Percentiles rank a stretch among this genome's conserved stretches.
These are phyloP conservation scores for Argopecten irradians DNA, from an alignment of 1,140 invertebrate species.

Conservation along the genomic window DNA sequence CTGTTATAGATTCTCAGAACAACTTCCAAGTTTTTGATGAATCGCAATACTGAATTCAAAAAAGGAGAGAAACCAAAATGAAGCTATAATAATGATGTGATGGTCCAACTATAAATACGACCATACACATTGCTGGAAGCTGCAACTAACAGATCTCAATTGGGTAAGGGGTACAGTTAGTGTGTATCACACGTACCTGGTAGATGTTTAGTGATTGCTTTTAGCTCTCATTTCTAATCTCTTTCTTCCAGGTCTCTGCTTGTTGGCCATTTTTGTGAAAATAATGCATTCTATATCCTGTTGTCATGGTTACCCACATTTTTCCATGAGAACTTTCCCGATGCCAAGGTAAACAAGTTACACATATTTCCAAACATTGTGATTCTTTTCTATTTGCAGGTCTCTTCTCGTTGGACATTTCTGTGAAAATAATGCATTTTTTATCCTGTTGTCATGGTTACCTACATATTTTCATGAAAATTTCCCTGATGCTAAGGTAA, in stretches of 20 bases:
- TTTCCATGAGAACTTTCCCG: slow-evolving; percentile 82
- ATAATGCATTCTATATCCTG: slow-evolving; percentile 86
- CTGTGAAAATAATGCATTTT: slow-evolving; percentile 87
- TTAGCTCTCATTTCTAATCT: background rate
- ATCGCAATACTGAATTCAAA: too few relatives aligned
- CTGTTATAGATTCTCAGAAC: too few relatives aligned
- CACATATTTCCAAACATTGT: background rate
- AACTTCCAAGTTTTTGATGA: too few relatives aligned
- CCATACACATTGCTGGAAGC: too few relatives aligned
- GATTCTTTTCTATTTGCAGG: slow-evolving; percentile 78
- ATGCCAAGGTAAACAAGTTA: slow-evolving; percentile 63
- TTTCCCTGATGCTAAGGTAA: slow-evolving; percentile 72
- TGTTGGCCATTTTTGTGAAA: slow-evolving; percentile 85
- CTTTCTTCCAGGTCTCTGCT: slow-evolving; percentile 82
- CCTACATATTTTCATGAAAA: slow-evolving; percentile 88
- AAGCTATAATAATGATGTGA: too few relatives aligned
- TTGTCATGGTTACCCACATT: slow-evolving; percentile 88
- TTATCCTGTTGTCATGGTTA: slow-evolving; percentile 86
- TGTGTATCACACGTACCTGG: too few relatives aligned
- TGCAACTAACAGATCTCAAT: too few relatives aligned
- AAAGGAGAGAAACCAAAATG: too few relatives aligned
- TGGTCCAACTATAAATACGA: too few relatives aligned
- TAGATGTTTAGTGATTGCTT: background rate
- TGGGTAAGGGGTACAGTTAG: too few relatives aligned
- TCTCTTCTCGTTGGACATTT: slow-evolving; percentile 85